Conservation (phyloP, 2,888 invertebrate species). For the Orthosia gracilis region DNA sequence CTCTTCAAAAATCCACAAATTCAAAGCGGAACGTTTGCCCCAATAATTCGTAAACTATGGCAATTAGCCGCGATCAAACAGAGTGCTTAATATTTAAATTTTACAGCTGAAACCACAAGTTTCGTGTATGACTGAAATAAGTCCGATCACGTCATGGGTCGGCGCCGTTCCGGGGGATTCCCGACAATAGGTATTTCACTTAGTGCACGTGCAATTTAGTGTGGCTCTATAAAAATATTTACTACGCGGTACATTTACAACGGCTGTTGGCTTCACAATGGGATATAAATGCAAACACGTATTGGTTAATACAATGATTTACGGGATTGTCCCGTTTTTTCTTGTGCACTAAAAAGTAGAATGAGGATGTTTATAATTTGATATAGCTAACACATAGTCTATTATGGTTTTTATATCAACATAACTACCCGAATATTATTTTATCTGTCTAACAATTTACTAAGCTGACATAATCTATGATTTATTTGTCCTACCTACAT, state of each 20-base stretch:
- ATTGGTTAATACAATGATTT: constrained; percentile 52
- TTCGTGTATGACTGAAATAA: constrained; percentile 78
- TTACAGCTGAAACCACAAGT: constrained; percentile 79
- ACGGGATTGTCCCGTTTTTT: constrained; percentile 13
- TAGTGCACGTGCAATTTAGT: constrained; percentile 78
- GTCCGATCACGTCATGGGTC: constrained; percentile 79
- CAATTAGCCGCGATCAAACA: constrained; percentile 75
- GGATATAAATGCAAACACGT: constrained; percentile 62
- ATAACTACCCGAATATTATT: neutral
- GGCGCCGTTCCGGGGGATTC: constrained; percentile 75
- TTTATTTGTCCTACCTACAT: constrained; percentile 4
- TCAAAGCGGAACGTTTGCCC: constrained; percentile 44
- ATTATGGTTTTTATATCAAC: neutral
- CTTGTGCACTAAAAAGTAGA: constrained; percentile 7
- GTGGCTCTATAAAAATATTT: constrained; percentile 69
- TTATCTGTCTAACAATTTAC: constrained; percentile 5
- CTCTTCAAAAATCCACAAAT: constrained; percentile 19
- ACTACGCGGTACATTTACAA: constrained; percentile 56
- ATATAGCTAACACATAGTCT: neutral
- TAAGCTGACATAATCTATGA: constrained; percentile 8
- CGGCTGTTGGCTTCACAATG: constrained; percentile 58
- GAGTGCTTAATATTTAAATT: constrained; percentile 77
- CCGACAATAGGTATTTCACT: constrained; percentile 74
- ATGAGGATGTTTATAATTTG: constrained; percentile 3
- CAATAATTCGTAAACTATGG: constrained; percentile 68